Evolutionary conservation across 2,797 vertebrate species (phyloP).

Genomic region (Sandelia bainsii): DNA sequence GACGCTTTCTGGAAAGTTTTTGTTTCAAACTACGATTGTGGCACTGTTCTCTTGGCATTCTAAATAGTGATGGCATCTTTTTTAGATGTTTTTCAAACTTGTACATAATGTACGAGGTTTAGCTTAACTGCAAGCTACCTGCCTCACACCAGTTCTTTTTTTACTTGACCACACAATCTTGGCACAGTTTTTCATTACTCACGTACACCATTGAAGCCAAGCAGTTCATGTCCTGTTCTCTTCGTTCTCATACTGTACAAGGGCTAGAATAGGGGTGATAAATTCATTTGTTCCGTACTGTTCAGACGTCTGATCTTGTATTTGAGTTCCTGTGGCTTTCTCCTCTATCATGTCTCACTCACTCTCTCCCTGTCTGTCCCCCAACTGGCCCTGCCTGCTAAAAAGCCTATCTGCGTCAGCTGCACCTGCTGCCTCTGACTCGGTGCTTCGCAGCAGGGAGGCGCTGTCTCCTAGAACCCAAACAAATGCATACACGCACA

Average conservation of each 20-base stretch:
- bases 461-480: slow-evolving; percentile 71
- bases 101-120: not conserved
- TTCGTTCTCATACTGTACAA: slow-evolving; percentile 30
- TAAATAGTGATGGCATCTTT: not conserved
- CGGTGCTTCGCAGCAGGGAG: slow-evolving; percentile 73
- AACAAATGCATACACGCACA: slow-evolving; percentile 50
- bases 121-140: slow-evolving; percentile 2
- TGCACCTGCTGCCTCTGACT: slow-evolving; percentile 83
- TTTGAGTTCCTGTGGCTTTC: slow-evolving; percentile 47
- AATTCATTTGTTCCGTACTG: slow-evolving; percentile 27
- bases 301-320: slow-evolving; percentile 43
- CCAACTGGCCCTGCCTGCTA: slow-evolving; percentile 71
- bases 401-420: slow-evolving; percentile 82
- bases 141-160: not conserved
- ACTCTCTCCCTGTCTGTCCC: slow-evolving; percentile 67
- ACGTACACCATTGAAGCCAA: slow-evolving; percentile 35
- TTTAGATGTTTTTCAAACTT: not conserved
- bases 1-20: not conserved
- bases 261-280: slow-evolving; percentile 19
- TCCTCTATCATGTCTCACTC: slow-evolving; percentile 55
- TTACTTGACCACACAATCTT: not conserved
- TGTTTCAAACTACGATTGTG: not conserved
- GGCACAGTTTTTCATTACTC: slow-evolving; percentile 42
- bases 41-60: not conserved
- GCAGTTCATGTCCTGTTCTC: slow-evolving; percentile 31